Conservation (phyloP, 1,140 invertebrate genomes). For the Aporrectodea caliginosa region DNA sequence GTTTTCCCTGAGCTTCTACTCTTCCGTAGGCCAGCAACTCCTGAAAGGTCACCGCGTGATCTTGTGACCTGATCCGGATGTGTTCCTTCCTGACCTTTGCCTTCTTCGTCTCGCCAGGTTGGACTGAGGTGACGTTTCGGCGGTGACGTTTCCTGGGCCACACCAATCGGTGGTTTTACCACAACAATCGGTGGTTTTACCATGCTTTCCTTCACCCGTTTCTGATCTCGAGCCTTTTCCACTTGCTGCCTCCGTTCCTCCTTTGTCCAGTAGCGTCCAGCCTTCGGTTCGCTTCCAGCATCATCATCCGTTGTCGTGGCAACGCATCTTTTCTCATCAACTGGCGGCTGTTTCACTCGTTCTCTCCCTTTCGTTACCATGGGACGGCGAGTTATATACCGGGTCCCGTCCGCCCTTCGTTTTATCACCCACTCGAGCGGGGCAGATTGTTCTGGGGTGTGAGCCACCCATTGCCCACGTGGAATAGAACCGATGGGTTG, state of each 20-base stretch:
- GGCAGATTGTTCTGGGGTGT: not conserved
- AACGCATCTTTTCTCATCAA: not conserved
- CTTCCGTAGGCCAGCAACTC: no score
- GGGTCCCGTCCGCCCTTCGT: slow-evolving; percentile 7
- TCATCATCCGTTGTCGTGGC: not conserved
- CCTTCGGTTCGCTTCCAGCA: not conserved
- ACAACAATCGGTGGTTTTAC: no score
- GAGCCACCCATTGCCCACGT: no score
- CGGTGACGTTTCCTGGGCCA: no score
- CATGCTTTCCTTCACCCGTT: no score
- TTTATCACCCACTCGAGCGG: slow-evolving; percentile 11
- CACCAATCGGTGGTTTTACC: no score
- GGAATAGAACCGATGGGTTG: no score
- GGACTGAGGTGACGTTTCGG: no score
- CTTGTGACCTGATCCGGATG: no score
- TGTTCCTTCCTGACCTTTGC: no score
- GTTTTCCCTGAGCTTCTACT: no score
- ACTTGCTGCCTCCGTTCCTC: not conserved
- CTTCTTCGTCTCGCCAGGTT: no score
- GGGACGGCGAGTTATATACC: slow-evolving; percentile 12
- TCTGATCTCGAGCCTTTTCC: not conserved
- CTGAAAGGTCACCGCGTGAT: not conserved
- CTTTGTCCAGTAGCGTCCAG: not conserved
- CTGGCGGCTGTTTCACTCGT: not conserved
- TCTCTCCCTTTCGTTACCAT: not conserved